Base-by-base conservation (phyloP, 1,140 invertebrate species). In the Zaprionus davidi region DNA sequence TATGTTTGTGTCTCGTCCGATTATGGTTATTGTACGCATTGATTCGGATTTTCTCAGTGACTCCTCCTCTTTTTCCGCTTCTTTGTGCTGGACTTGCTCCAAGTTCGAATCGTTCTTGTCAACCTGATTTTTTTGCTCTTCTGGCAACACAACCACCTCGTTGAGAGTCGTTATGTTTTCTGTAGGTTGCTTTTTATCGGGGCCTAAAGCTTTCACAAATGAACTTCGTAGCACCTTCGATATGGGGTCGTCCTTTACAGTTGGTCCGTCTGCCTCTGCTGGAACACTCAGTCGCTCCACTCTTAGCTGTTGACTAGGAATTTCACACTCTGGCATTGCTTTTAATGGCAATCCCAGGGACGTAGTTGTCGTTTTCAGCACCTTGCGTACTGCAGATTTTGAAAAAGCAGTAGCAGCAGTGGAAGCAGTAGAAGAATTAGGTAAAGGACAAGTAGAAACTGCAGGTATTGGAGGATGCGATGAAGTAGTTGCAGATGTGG, bases 21-120 rank as follows among this genome's bases (percentile, higher is more conserved):
- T 62, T 34, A 90, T 90, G n/a, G 78, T 87, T 2, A 88, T 0
- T 0, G 84, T 88, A 13, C 26, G 70, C 67, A 68, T 70, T 1
- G 83, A 82, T 0, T 86, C 82, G 1, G 31, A 13, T 4, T 13
- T n/a, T 9, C 6, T 24, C 3, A 24, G 2, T 7, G 20, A 1
- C 13, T 34, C 36, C 13, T 34, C 46, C 17, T 12, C 46, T 20
- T 49, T 20, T 49, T 2, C 46, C 3, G 44, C n/a, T 5, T 12
- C 9, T 41, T 28, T 12, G 4, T 44, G 26, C 2, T 67, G 6
- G 11, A 13, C n/a, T 13, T 3, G 5, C 12, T 22, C 11, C 0
- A 7, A 5, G 9, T 22, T 49, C 17, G 3, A 9, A 49, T 57
- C n/a, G 2, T 34, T 17, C 4, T 31, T n/a, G 3, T 17, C 55